Evolutionary conservation across 1,140 invertebrate species (phyloP).

Genomic region (Drosophila chauvacae): DNA sequence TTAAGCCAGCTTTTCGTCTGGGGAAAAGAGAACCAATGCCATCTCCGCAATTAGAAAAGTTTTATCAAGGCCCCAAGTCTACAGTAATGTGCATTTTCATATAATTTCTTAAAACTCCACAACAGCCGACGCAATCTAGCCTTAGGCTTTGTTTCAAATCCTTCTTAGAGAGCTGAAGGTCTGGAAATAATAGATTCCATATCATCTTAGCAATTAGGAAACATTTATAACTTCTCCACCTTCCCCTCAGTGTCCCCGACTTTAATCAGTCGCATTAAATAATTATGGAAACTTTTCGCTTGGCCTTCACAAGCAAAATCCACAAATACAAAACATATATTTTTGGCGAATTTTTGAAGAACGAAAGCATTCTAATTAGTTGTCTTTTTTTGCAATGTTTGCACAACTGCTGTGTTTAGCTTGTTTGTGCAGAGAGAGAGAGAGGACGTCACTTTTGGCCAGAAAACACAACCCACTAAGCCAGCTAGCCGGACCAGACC

Average conservation of each 20-base stretch:
- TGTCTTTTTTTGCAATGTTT: constrained; percentile 57
- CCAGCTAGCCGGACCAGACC: neutral
- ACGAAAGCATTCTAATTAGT: constrained; percentile 38
- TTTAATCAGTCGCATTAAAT: neutral
- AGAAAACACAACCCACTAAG: neutral
- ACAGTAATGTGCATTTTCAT: too few relatives aligned
- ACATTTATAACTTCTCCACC: neutral
- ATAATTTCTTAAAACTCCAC: neutral
- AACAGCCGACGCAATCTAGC: neutral
- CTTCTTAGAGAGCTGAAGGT: neutral
- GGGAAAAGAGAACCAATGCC: too few relatives aligned
- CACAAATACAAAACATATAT: constrained; percentile 15
- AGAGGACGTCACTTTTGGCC: neutral
- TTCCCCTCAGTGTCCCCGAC: neutral
- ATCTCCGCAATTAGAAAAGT: too few relatives aligned
- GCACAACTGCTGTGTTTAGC: constrained; percentile 47
- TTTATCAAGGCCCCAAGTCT: too few relatives aligned
- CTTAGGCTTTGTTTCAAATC: neutral
- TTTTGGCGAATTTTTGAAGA: constrained; percentile 24
- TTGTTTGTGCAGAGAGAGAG: neutral
- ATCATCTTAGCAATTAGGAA: neutral
- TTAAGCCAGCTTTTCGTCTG: too few relatives aligned
- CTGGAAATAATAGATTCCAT: neutral
- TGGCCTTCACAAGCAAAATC: constrained; percentile 18
- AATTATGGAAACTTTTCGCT: neutral